A percentile compares a stretch with the other conserved stretches of the same genome.
These are phyloP conservation scores for Euplagia quadripunctaria DNA, from an alignment of 2,888 invertebrate genomes.

Conservation along the genomic window DNA sequence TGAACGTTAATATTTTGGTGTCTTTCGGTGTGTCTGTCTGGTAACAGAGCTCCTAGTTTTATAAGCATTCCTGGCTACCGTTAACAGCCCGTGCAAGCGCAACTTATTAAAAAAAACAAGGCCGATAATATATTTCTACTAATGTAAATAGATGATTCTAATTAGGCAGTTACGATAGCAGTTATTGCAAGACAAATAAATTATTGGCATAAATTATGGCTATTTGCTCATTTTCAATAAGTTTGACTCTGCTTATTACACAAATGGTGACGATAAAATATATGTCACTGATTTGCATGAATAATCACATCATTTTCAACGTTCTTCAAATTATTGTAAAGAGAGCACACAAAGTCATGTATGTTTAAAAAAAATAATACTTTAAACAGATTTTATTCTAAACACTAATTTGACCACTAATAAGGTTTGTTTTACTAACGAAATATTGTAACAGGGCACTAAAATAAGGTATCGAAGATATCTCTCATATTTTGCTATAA, in stretches of 20 bases:
- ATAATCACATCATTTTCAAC: not conserved
- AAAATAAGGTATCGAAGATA: no score
- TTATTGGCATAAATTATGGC: slow-evolving; percentile 1
- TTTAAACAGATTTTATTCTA: no score
- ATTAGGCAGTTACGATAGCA: not conserved
- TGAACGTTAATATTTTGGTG: not conserved
- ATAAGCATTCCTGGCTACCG: not conserved
- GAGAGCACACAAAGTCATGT: no score
- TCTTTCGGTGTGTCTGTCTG: not conserved
- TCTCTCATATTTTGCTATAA: no score
- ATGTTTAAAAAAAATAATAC: no score
- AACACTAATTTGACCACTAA: no score
- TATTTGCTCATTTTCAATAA: slow-evolving; percentile 8
- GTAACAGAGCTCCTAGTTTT: not conserved
- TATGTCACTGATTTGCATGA: slow-evolving; percentile 1
- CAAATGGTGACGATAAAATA: slow-evolving; percentile 2
- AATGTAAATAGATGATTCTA: slow-evolving; percentile 3
- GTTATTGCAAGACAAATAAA: slow-evolving; percentile 1
- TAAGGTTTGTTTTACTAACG: no score
- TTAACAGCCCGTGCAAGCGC: not conserved
- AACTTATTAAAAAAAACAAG: not conserved
- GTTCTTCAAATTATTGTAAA: not conserved
- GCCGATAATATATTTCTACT: not conserved
- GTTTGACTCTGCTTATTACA: not conserved
- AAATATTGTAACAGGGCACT: no score